Evolutionary conservation across 2,797 vertebrate species (phyloP), one percentile per base, ranked within the genome.

Genomic region (Molossus molossus): DNA sequence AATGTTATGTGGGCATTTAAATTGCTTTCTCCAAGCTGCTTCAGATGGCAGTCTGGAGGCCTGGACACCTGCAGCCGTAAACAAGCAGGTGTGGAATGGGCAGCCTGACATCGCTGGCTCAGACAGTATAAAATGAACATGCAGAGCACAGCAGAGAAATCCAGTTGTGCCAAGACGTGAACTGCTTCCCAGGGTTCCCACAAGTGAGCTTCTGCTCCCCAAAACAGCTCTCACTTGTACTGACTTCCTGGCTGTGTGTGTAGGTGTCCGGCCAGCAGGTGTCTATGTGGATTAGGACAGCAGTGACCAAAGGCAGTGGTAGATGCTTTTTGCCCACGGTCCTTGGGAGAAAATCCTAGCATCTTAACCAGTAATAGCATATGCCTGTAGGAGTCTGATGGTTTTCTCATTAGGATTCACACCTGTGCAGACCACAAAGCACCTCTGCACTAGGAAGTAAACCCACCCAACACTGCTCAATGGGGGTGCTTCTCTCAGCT

Each of bases 21-120:
- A 79, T 1, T 33, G 4, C 53, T 82, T 88, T 92, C 87, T 87
- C 80, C 0, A 33, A 88, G 58, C 40, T 75, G 3, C 83, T 85
- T 97, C 94, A 33, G 87, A 1, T 62, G 53, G 75, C 57, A n/a
- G 23, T 90, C 75, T 91, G 84, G 40, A 94, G 96, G 33, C 27
- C 50, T 79, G 3, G 4, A 12, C 84, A 92, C 53, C 20, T 37
- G 95, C 92, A 87, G 18, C 91, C 17, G 53, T 20, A 60, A 76
- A 37, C 25, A 45, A 37, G 18, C 86, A 94, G 94, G 40, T 84
- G 48, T 48, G 60, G 50, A 64, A 11, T 0, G 76, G 60, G 53
- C 29, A 86, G 62, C 3, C 17, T 10, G 18, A 23, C 84, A 90
- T 23, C 5, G 88, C 13, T 58, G 53, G n/a, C 18, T 69, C 1